These are phyloP conservation scores for Acanthosepion lycidas DNA, from an alignment of 2,888 invertebrate species.

Conservation along the genomic window DNA sequence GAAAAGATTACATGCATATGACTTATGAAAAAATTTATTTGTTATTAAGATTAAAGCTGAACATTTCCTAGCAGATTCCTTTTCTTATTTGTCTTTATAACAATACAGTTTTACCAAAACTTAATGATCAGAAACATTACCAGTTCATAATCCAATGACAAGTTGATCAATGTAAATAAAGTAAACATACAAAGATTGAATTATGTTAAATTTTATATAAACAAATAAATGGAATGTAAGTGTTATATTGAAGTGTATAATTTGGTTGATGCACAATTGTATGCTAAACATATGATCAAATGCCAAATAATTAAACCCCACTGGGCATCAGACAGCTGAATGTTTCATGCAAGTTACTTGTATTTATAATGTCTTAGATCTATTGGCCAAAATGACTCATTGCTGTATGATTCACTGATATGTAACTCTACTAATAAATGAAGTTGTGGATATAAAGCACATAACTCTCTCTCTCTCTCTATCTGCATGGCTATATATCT, in stretches of 20 bases:
- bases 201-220: too few species aligned
- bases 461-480: not conserved
- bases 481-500: not conserved
- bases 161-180: too few species aligned
- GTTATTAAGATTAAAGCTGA: too few species aligned
- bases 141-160: too few species aligned
- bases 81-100: too few species aligned
- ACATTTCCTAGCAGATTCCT: too few species aligned
- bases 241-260: not conserved
- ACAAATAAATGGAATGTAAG: too few species aligned
- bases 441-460: not conserved
- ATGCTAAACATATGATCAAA: constrained; percentile 8
- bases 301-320: not conserved
- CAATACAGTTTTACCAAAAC: too few species aligned
- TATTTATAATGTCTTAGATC: constrained; percentile 33
- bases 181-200: too few species aligned
- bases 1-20: too few species aligned
- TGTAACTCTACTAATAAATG: constrained; percentile 33
- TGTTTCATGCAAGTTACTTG: not conserved
- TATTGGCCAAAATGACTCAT: constrained; percentile 33
- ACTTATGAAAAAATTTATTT: too few species aligned
- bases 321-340: not conserved
- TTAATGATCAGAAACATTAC: too few species aligned
- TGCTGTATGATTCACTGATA: not conserved
- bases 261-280: not conserved